Base-by-base conservation (phyloP, 1,140 invertebrate species). In the Camponotus floridanus region DNA sequence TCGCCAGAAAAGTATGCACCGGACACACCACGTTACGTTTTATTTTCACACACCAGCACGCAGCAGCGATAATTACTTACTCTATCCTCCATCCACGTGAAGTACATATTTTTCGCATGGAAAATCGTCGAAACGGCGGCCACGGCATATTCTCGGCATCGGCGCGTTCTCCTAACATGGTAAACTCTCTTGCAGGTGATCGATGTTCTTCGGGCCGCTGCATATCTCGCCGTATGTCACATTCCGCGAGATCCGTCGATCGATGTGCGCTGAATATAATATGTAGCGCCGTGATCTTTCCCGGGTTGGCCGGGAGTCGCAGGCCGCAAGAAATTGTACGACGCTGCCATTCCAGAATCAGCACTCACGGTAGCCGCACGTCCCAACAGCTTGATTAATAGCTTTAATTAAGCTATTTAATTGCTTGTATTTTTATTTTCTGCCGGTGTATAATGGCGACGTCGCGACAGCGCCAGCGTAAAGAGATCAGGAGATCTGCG, bases 361-460 rank as follows among this genome's bases (percentile, higher is more conserved):
- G 85, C 90, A 76, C 86, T 88, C 92, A 91, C 92, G 88, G 91
- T 90, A 93, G 91, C 88, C 80, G 88, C 87, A 87, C 91, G 85
- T 91, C 92, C 90, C 92, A 93, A 94, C 93, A 93, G 92, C 92
- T 93, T 94, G 93, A 95, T 94, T 94, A 95, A 95, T 95, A 94
- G 94, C 93, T 92, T 94, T 94, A 95, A 95, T 95, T 94, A 95
- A 94, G 94, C 94, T 93, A 93, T 95, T 95, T 95, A 95, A 94
- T 94, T 94, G 93, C 90, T 94, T 93, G 94, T 94, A 94, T 94
- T 94, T 94, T 94, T 95, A 94, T 94, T 93, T 91, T 73, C 64
- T 78, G 76, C 71, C 83, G 86, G 64, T 80, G 78, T 88, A 90
- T 90, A 92, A 92, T 90, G 90, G 88, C 88, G 87, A 89, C 76